phyloP scores from a whole-genome alignment of 2,888 invertebrate genomes.

The Acleris holmiana region DNA sequence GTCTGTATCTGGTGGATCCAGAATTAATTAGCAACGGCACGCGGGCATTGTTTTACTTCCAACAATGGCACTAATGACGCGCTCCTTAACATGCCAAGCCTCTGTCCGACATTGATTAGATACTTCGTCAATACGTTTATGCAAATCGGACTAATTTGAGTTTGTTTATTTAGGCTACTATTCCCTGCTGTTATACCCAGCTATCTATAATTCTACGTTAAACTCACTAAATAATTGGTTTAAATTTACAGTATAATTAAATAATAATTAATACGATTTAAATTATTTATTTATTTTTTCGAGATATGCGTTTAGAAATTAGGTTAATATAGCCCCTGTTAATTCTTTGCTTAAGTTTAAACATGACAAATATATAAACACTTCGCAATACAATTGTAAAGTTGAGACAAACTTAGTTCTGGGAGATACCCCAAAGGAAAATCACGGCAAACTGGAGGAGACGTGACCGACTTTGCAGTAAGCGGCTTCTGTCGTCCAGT shows the following conservation, averaged over 20 bases:
- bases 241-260: not conserved
- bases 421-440: constrained; percentile 20
- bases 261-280: no score
- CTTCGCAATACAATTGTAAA: constrained; percentile 5
- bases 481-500: constrained; percentile 22
- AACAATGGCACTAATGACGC: constrained; percentile 19
- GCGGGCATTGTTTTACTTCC: not conserved
- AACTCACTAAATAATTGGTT: not conserved
- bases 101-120: constrained; percentile 52
- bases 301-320: no score
- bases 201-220: not conserved
- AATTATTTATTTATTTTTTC: no score
- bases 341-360: no score
- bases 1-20: no score
- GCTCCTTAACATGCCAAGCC: constrained; percentile 29
- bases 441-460: constrained; percentile 20
- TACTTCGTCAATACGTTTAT: constrained; percentile 58
- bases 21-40: not conserved
- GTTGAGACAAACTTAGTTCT: constrained; percentile 13
- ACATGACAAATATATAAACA: not conserved
- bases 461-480: constrained; percentile 26
- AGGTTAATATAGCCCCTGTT: no score
- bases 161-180: constrained; percentile 51
- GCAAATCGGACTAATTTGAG: constrained; percentile 60
- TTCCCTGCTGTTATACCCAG: constrained; percentile 10